Percentiles rank a stretch among this genome's conserved stretches.
These are phyloP conservation scores for Dendroctonus ponderosae DNA, from an alignment of 1,140 invertebrate genomes.

Conservation along the genomic window DNA sequence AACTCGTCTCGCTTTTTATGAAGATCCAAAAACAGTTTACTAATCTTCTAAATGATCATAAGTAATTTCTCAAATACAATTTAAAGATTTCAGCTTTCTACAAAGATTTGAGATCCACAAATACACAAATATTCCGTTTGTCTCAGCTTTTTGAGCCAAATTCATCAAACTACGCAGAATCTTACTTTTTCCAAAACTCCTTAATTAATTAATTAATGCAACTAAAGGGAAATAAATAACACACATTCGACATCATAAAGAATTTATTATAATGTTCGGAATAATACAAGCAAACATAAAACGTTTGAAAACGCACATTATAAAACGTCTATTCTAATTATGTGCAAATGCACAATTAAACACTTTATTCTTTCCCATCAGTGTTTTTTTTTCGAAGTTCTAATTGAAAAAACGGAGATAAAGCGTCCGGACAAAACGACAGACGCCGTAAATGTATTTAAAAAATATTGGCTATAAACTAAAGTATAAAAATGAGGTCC, in stretches of 20 bases:
- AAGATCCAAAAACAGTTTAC: no score
- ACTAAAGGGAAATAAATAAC: slow-evolving; percentile 6
- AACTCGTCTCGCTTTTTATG: no score
- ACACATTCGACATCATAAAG: slow-evolving; percentile 23
- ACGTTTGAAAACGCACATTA: slow-evolving; percentile 31
- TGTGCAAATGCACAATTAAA: slow-evolving; percentile 22
- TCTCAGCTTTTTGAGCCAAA: no score
- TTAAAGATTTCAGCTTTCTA: no score
- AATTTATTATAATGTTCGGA: slow-evolving; percentile 29
- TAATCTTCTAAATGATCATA: no score
- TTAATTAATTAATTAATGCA: no score
- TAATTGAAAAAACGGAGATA: slow-evolving; percentile 4
- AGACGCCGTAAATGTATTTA: not conserved
- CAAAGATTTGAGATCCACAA: no score
- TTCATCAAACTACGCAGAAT: no score
- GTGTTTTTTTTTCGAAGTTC: not conserved
- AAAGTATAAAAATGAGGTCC: slow-evolving; percentile 27
- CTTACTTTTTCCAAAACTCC: no score
- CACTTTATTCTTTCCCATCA: slow-evolving; percentile 3
- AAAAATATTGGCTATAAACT: slow-evolving; percentile 21
- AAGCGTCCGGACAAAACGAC: not conserved
- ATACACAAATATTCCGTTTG: no score
- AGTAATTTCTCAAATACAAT: no score
- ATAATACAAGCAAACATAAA: slow-evolving; percentile 32
- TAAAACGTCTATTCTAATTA: slow-evolving; percentile 23